Base-by-base conservation (phyloP, 2,888 invertebrate species). In the Acholoe squamosa region DNA sequence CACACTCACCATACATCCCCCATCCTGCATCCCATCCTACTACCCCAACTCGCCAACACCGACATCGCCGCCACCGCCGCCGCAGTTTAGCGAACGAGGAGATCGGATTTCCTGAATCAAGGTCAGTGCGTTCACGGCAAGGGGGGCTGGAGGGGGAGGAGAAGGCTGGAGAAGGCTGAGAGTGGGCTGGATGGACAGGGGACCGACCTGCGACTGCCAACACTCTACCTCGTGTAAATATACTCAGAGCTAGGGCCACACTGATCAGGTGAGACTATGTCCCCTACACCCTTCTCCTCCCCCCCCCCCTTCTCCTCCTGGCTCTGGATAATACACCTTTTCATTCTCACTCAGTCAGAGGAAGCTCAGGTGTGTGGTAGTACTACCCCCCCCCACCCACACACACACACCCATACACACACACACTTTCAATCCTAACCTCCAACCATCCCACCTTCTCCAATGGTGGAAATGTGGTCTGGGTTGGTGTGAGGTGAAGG, bases 211-310 rank as follows among this genome's bases (percentile, higher is more conserved):
- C 52, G 86, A 86, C 86, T 86, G 52, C 86, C 28, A 86, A 86
- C 86, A 86, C 86, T 54, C 86, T 86, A 54, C 14, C 86, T 22
- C 52, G 86, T 86, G 86, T 86, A 86, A 86, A 86, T 86, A 86
- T 86, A 86, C 86, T 86, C 86, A 28, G 19, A 54, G 54, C 31
- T 25, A n/a, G 86, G 56, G 19, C 51, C 56, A 28, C 54, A 34
- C n/a, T 25, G 52, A 56, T 86, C 86, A 86, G 86, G 86, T 86
- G 86, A 28, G 28, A 31, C 54, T n/a, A 14, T 28, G 86, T 12
- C 43, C 43, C 43, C 43, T 43, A 43, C 43, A 43, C 43, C 43
- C 43, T 43, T 10, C 43, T 43, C 43, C 43, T 43, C 43, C 43
- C 10, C 43, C 56, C 25, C 54, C 86, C 43, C 43, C n/a, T n/a